Evolutionary conservation across 53 echinoderm and acorn worm genomes (phyloP), one percentile per base, ranked within the genome.

Genomic region (Arbacia lixula): DNA sequence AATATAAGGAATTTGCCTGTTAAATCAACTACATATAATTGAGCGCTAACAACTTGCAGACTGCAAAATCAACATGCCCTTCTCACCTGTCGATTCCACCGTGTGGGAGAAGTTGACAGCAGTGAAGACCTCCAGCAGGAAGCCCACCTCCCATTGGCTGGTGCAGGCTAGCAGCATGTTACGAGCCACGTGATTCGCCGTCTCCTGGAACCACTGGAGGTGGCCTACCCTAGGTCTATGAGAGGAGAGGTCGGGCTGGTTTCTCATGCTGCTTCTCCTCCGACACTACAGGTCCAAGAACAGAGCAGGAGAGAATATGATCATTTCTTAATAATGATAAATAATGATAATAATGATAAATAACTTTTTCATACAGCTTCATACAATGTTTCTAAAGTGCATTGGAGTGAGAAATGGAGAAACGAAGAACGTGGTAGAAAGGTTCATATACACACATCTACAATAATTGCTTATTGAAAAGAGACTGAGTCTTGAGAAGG

Each of bases 101-200:
- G 91, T 87, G 30, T 77, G 80, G 12, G 91, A 89, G 69, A 94
- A 91, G 72, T 94, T 91, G 21, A 85, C 60, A 19, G 87, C 88
- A 46, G 92, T 79, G 49, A 97, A 66, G 41, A 91, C 76, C 71
- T 91, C 87, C n/a, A 97, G 84, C 17, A 97, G 83, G 50, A 76
- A 87, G 60, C 77, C 86, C 8, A 79, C 83, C 40, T 88, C 90
- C 91, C 91, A 91, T 83, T 87, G 84, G 72, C 89, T 90, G 40
- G 77, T 27, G 68, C 97, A 84, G 11, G 63, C 76, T 10, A 81
- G 53, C 61, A 95, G 71, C 88, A 95, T 86, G 65, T 69, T 75
- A 46, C 65, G 37, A n/a, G 88, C 90, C 24, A 95, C 77, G 51
- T 84, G 55, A 84, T 89, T 88, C 27, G 95, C 90, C 8, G 88